These are phyloP conservation scores for Platorchestia sp. DNA, from an alignment of 1,140 invertebrate genomes.

Conservation along the genomic window DNA sequence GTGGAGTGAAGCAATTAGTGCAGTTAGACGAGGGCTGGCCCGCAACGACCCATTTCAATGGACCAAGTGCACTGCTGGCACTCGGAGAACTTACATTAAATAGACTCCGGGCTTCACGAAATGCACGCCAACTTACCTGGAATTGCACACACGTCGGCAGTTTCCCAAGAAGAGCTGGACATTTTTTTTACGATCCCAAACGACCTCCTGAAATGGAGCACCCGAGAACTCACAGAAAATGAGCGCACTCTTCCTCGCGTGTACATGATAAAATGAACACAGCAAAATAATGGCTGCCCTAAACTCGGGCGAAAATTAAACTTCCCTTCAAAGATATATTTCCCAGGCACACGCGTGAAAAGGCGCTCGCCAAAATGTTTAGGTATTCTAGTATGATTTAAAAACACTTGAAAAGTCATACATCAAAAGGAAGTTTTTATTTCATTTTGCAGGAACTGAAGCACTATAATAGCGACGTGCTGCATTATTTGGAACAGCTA, in stretches of 20 bases:
- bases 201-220: conserved; percentile 18
- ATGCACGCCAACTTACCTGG: conserved; percentile 37
- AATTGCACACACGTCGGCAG: conserved; percentile 34
- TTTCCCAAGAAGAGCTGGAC: conserved; percentile 30
- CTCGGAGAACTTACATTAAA: conserved; percentile 25
- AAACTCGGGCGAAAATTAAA: not conserved
- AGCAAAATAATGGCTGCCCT: conserved; percentile 6
- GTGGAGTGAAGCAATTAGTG: conserved; percentile 32
- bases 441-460: not conserved
- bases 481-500: not conserved
- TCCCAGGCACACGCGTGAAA: not conserved
- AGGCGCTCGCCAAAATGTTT: not conserved
- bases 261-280: not conserved
- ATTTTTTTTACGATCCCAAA: conserved; percentile 16
- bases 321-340: not conserved
- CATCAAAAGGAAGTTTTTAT: not conserved
- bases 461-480: not conserved
- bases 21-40: conserved; percentile 32
- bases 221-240: not conserved
- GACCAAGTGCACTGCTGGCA: conserved; percentile 27
- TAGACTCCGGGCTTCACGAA: conserved; percentile 19
- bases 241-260: not conserved
- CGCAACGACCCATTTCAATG: conserved; percentile 42
- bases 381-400: not conserved
- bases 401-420: not conserved